Evolutionary conservation across 2,888 invertebrate genomes (phyloP).

Genomic region (Periphyllus acericola): DNA sequence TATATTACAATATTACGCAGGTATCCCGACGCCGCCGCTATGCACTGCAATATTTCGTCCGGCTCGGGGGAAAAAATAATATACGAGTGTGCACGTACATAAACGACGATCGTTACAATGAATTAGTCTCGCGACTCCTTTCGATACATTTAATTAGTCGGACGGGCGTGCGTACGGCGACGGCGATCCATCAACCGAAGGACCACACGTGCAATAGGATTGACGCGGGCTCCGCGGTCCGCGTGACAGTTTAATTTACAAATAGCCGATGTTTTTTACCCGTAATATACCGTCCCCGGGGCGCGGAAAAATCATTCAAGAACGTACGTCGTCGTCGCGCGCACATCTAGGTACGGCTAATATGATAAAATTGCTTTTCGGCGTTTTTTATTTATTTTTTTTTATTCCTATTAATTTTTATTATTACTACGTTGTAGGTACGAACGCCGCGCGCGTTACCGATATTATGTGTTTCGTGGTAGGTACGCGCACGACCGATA

Average conservation of each 20-base stretch:
- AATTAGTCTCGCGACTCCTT: constrained; percentile 15
- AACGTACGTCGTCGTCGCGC: not conserved
- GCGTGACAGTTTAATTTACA: constrained; percentile 54
- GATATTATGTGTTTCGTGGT: not conserved
- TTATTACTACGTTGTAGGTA: not conserved
- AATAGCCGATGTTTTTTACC: constrained; percentile 30
- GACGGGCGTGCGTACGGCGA: constrained; percentile 20
- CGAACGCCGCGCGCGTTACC: not conserved
- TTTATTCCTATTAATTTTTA: not conserved
- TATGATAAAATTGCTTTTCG: not conserved
- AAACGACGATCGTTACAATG: not conserved
- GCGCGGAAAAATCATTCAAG: constrained; percentile 32
- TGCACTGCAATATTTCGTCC: no score
- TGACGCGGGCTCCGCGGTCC: not conserved
- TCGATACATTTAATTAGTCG: constrained; percentile 55
- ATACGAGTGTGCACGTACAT: no score
- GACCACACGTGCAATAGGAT: constrained; percentile 30
- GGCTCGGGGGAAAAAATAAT: no score
- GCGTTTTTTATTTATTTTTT: not conserved
- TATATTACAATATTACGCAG: no score
- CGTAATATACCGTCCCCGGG: constrained; percentile 23
- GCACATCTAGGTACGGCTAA: no score
- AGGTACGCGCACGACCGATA: not conserved
- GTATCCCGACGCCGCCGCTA: no score
- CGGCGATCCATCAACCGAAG: constrained; percentile 50